These are phyloP conservation scores for Sterna hirundo DNA, from an alignment of 2,113 vertebrate genomes.

Conservation along the genomic window DNA sequence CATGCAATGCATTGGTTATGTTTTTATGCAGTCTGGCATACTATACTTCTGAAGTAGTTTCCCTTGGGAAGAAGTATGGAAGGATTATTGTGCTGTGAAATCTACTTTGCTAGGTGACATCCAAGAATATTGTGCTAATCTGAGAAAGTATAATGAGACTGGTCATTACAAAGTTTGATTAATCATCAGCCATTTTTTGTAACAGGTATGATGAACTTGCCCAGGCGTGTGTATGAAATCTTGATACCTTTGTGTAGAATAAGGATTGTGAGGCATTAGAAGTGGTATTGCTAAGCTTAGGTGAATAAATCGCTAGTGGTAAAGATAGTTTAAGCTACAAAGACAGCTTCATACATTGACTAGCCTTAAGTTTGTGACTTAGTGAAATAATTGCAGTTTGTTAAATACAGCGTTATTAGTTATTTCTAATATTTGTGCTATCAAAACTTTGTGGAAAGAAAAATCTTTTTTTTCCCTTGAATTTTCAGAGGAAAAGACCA, in stretches of 20 bases:
- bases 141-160: background rate
- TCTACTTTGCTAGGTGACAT: background rate
- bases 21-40: background rate
- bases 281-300: background rate
- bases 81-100: background rate
- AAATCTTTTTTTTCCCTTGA: background rate
- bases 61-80: background rate
- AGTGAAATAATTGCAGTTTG: background rate
- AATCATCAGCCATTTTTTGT: background rate
- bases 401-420: background rate
- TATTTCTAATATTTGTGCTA: background rate
- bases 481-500: slow-evolving; percentile 87
- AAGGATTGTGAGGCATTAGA: background rate
- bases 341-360: background rate
- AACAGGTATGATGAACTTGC: background rate
- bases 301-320: background rate
- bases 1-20: too few relatives aligned
- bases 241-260: background rate
- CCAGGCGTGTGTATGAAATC: background rate
- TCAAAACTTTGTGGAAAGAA: background rate
- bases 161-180: background rate
- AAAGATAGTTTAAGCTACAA: background rate
- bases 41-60: background rate
- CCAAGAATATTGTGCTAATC: background rate
- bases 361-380: background rate